Evolutionary conservation across 2,888 invertebrate species (phyloP).

Genomic region (Mongoloraphidia duomilia): DNA sequence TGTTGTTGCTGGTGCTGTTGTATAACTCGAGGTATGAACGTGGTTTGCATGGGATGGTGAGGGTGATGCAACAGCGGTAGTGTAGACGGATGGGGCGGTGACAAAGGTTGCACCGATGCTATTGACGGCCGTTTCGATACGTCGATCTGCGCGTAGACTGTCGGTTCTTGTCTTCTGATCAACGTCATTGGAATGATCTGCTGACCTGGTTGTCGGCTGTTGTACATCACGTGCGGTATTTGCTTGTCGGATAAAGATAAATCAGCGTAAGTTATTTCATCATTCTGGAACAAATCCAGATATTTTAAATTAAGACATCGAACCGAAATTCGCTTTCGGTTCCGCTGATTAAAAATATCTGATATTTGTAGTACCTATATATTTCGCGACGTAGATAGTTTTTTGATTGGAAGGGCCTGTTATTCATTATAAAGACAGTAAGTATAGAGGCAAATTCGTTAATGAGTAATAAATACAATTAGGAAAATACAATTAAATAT

Average conservation of each 20-base stretch:
- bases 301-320: too few species aligned
- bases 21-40: constrained; percentile 1
- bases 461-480: too few species aligned
- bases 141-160: constrained; percentile 40
- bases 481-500: too few species aligned
- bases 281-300: constrained; percentile 24
- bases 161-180: constrained; percentile 32
- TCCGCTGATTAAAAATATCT: too few species aligned
- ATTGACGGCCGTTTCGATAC: constrained; percentile 25
- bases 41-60: constrained; percentile 8
- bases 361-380: too few species aligned
- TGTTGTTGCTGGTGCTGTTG: neutral
- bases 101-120: constrained; percentile 23
- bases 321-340: too few species aligned
- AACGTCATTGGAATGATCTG: constrained; percentile 30
- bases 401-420: too few species aligned
- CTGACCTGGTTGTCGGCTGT: constrained; percentile 19
- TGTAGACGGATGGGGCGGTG: constrained; percentile 28
- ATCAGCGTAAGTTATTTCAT: constrained; percentile 42
- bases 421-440: too few species aligned
- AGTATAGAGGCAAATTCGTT: too few species aligned
- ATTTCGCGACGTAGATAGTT: too few species aligned
- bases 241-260: constrained; percentile 26
- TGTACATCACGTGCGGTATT: constrained; percentile 27
- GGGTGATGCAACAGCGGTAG: constrained; percentile 28